A percentile compares a stretch with the other conserved stretches of the same genome.
Conservation (phyloP, 2,888 invertebrate species). For the Ophion ventricosus region DNA sequence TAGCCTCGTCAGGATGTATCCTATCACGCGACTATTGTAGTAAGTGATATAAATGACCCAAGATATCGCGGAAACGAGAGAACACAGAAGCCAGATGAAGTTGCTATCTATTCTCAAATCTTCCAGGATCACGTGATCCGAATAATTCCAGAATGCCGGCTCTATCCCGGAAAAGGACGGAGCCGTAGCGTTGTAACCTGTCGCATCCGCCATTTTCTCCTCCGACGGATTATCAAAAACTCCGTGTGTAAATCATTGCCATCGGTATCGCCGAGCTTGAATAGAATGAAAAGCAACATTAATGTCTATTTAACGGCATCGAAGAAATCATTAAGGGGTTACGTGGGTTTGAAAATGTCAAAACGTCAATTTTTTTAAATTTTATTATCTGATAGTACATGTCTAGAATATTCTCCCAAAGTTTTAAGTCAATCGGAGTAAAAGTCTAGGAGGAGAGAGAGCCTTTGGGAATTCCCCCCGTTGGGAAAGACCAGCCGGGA, state of each 20-base stretch:
- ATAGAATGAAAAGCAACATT: conserved; percentile 5
- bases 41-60: conserved; percentile 98
- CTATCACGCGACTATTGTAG: conserved; percentile 96
- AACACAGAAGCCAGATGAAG: conserved; percentile 90
- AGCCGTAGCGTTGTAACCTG: conserved; percentile 73
- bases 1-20: conserved; percentile 94
- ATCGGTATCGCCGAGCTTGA: conserved; percentile 66
- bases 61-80: conserved; percentile 91
- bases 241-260: conserved; percentile 66
- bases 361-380: too few species aligned
- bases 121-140: conserved; percentile 86
- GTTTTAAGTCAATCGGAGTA: too few species aligned
- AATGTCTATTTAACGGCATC: neutral
- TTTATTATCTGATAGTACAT: too few species aligned
- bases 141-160: conserved; percentile 86
- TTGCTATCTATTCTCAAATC: conserved; percentile 92
- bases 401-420: too few species aligned
- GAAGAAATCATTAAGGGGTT: too few species aligned
- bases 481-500: too few species aligned
- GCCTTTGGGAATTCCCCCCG: too few species aligned
- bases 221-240: conserved; percentile 24
- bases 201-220: conserved; percentile 74
- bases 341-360: too few species aligned
- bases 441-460: too few species aligned
- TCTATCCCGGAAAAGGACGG: conserved; percentile 76